phyloP scores from a whole-genome alignment of 2,113 vertebrate genomes.

The Myotis yumanensis region DNA sequence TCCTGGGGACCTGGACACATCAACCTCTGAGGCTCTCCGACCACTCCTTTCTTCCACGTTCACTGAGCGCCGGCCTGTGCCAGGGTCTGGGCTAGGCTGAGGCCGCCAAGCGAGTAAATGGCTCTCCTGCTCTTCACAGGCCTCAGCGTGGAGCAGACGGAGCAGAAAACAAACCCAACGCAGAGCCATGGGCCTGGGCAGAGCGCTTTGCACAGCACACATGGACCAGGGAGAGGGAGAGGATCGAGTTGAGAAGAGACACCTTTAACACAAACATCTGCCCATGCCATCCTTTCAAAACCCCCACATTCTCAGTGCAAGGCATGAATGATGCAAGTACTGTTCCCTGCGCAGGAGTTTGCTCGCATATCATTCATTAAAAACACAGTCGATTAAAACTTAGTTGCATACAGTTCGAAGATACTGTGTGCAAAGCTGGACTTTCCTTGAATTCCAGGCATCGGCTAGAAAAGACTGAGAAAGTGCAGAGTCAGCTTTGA shows the following conservation, averaged over 20 bases:
- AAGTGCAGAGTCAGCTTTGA: neutral
- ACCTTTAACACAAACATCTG: neutral
- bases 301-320: rapidly evolving
- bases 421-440: neutral
- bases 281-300: neutral
- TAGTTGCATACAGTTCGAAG: neutral
- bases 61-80: neutral
- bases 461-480: neutral
- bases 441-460: no score
- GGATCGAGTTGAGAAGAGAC: neutral
- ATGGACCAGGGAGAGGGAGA: neutral
- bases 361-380: neutral
- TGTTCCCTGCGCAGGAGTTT: neutral
- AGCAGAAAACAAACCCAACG: neutral
- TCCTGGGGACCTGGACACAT: rapidly evolving
- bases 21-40: neutral
- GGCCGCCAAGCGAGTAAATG: rapidly evolving
- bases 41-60: neutral
- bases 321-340: rapidly evolving
- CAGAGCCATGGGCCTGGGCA: rapidly evolving
- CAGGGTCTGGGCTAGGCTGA: neutral
- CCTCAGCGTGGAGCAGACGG: neutral
- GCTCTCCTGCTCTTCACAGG: neutral
- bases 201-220: neutral
- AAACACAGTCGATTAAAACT: neutral